Evolutionary conservation across 2,797 vertebrate species (phyloP), one percentile per base, ranked within the genome.

Genomic region (Xenentodon cancila): DNA sequence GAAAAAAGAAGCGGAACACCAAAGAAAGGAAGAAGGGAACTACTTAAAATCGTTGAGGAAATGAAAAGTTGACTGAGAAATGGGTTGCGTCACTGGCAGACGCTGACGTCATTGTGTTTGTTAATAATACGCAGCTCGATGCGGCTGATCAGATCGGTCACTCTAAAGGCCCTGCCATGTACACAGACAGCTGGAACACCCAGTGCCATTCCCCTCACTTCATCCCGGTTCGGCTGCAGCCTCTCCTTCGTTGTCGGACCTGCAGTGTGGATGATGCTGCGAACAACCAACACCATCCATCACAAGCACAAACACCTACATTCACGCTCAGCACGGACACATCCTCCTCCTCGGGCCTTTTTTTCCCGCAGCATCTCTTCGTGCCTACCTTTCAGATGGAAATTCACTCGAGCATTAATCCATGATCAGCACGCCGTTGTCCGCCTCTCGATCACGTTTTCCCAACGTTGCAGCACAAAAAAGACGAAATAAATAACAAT

Each of bases 101-200:
- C 80, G 80, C 72, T 89, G 84, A 84, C 90, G 88, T 91, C 88
- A 90, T 82, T 8, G 70, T 85, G 80, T 82, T 79, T 76, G 86
- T 88, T 83, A 86, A 86, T 74, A 88, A 82, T 62, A 85, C 75
- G 81, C 87, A 88, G 76, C 79, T 85, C 82, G 83, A 88, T 91
- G 90, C 88, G 83, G 81, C 76, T 85, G 82, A 87, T 83, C 77
- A n/a, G 69, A 1, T 9, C 66, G 50, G 40, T 55, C 52, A 75
- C 50, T 19, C 54, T 49, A 40, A 43, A 82, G 73, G 79, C 80
- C 82, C 52, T 30, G 13, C 32, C 60, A 13, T 22, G 60, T 51
- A 74, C 81, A 87, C 86, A 90, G 82, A 89, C 81, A 76, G 34
- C 67, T 7, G 65, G 43, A 74, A 44, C 68, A 59, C 13, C 73